These are phyloP conservation scores for Podarcis lilfordi DNA, from an alignment of 2,797 vertebrate genomes.

Conservation along the genomic window DNA sequence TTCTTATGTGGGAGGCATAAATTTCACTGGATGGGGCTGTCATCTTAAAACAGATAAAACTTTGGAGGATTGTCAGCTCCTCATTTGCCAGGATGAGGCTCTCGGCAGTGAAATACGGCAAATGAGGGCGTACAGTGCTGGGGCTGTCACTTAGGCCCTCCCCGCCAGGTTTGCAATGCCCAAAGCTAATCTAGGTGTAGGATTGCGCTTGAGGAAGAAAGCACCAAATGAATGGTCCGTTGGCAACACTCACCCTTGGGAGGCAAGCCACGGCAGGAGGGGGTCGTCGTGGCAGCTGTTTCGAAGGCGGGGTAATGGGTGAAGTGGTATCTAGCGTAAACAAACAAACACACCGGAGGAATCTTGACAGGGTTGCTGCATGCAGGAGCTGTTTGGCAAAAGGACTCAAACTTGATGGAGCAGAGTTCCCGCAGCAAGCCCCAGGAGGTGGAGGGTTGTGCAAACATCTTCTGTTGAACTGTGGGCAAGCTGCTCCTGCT, in stretches of 20 bases:
- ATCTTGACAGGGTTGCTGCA: not conserved
- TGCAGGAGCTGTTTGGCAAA: not conserved
- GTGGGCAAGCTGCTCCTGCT: not conserved
- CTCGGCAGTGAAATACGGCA: not conserved
- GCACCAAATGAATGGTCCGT: not conserved
- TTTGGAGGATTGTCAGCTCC: no score
- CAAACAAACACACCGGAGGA: not conserved
- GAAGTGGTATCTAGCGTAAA: no score
- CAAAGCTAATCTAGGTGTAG: not conserved
- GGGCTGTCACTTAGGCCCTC: not conserved
- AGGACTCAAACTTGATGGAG: not conserved
- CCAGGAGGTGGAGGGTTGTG: no score
- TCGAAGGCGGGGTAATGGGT: not conserved
- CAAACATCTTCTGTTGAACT: not conserved
- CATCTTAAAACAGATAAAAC: no score
- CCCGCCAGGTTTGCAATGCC: not conserved
- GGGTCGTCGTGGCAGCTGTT: not conserved
- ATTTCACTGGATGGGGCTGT: not conserved
- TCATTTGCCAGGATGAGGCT: not conserved
- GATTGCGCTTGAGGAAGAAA: not conserved
- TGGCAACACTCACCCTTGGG: not conserved
- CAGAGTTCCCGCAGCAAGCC: accelerated
- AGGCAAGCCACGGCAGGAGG: no score
- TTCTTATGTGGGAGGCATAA: not conserved
- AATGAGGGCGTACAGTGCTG: not conserved